Evolutionary conservation across 2,113 vertebrate genomes (phyloP), one percentile per base, ranked within the genome.

Genomic region (Lepus europaeus): DNA sequence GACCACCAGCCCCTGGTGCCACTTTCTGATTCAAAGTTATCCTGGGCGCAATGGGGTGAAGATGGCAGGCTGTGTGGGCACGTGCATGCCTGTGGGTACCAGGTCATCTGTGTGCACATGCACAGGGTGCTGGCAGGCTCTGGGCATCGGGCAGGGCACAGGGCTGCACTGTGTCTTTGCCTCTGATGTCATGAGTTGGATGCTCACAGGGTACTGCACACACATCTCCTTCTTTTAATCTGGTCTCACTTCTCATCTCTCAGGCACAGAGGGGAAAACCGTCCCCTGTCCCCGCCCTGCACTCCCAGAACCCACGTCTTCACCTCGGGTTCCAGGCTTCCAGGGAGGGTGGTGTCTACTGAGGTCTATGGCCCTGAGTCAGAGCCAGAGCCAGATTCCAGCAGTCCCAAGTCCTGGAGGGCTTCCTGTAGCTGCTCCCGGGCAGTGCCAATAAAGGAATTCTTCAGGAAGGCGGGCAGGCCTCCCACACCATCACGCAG

Each of bases 381-480:
- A 79, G 72, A 22, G 19, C 27, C 4, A 33, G 92, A 97, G 95
- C 95, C 97, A 64, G 96, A 36, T 0, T 98, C 97, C n/a, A 99
- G 80, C 64, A 99, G 97, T 31, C 97, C 74, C 73, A 99, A 90
- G 51, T 94, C 97, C 69, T 96, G 97, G 83, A 97, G 63, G 63
- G 98, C 95, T 64, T 98, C 92, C 22, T 99, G 56, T 80, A 99
- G 98, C 98, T 99, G 99, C 31, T 98, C 98, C 59, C 98, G 98
- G 22, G 99, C 98, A 61, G 97, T 97, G 8, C 99, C 98, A 63
- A 99, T 98, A 91, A 99, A 99, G 2, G 98, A 97, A 96, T 99
- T 99, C 12, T 98, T 98, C 86, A 99, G 97, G 97, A 99, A 99
- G 13, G 96, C 84, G 0, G 98, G 97, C 9, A 99, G 98, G n/a